A percentile compares a stretch with the other conserved stretches of the same genome.
Conservation (phyloP, 2,888 invertebrate genomes). For the Ophioninae sp. region DNA sequence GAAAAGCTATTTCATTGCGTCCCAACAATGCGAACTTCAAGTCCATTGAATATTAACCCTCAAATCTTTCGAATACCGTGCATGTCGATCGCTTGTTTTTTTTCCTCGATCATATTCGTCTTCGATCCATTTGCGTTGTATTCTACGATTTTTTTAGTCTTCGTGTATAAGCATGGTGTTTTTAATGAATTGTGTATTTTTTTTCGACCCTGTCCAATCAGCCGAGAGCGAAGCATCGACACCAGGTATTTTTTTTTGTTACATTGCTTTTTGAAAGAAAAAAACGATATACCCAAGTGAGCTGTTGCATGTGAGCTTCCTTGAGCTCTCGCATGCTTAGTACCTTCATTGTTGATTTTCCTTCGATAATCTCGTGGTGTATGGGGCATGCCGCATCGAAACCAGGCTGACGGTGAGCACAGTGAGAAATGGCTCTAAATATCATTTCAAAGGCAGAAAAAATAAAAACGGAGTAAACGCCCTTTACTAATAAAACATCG, state of each 20-base stretch:
- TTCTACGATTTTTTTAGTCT: constrained; percentile 61
- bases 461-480: neutral
- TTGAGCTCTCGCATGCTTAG: constrained; percentile 37
- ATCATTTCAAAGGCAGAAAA: neutral
- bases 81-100: neutral
- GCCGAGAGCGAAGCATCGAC: constrained; percentile 77
- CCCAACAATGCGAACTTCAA: too few species aligned
- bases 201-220: constrained; percentile 72
- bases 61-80: constrained; percentile 5
- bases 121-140: constrained; percentile 40
- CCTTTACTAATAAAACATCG: constrained; percentile 42
- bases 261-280: constrained; percentile 32
- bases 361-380: constrained; percentile 28
- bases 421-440: constrained; percentile 7
- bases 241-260: constrained; percentile 76
- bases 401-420: neutral
- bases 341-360: constrained; percentile 28
- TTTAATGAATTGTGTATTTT: constrained; percentile 72
- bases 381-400: constrained; percentile 24
- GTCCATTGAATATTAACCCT: too few species aligned
- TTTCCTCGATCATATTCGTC: constrained; percentile 27
- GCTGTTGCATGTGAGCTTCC: constrained; percentile 32
- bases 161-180: constrained; percentile 68
- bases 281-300: neutral
- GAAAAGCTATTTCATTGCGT: too few species aligned